These are phyloP conservation scores for Ditylenchus dipsaci DNA, from an alignment of 1,140 invertebrate species.

Conservation along the genomic window DNA sequence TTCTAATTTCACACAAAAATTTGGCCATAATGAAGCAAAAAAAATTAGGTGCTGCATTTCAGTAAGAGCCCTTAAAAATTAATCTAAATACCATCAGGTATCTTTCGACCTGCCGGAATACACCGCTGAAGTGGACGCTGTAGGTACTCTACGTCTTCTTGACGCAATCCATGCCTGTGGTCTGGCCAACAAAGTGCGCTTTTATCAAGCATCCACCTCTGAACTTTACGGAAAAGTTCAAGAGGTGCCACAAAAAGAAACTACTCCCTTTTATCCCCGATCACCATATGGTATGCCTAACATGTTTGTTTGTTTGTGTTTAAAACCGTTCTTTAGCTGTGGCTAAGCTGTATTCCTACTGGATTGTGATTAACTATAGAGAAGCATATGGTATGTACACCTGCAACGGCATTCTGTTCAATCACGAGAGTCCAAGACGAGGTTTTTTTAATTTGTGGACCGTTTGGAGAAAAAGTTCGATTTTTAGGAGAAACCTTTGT, in stretches of 20 bases:
- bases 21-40: no score
- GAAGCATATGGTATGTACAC: slow-evolving; percentile 97
- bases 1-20: no score
- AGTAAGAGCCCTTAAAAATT: no score
- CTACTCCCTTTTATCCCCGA: slow-evolving; percentile 94
- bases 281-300: slow-evolving; percentile 86
- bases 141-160: slow-evolving; percentile 87
- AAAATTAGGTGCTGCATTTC: no score
- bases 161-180: slow-evolving; percentile 91
- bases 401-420: slow-evolving; percentile 97
- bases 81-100: no score
- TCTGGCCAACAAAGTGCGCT: slow-evolving; percentile 76
- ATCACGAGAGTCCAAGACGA: slow-evolving; percentile 94
- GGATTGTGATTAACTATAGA: slow-evolving; percentile 96
- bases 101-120: slow-evolving; percentile 97
- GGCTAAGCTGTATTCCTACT: slow-evolving; percentile 95
- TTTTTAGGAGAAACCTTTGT: slow-evolving; percentile 84
- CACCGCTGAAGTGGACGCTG: slow-evolving; percentile 94
- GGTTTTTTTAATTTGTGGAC: slow-evolving; percentile 62
- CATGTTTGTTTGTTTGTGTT: not conserved
- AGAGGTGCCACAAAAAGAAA: slow-evolving; percentile 93
- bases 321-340: slow-evolving; percentile 68
- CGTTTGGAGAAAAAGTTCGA: slow-evolving; percentile 18
- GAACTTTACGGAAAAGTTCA: slow-evolving; percentile 96
- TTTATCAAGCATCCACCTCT: slow-evolving; percentile 97